phyloP scores from a whole-genome alignment of 1,140 invertebrate species.

The Neodiprion fabricii region DNA sequence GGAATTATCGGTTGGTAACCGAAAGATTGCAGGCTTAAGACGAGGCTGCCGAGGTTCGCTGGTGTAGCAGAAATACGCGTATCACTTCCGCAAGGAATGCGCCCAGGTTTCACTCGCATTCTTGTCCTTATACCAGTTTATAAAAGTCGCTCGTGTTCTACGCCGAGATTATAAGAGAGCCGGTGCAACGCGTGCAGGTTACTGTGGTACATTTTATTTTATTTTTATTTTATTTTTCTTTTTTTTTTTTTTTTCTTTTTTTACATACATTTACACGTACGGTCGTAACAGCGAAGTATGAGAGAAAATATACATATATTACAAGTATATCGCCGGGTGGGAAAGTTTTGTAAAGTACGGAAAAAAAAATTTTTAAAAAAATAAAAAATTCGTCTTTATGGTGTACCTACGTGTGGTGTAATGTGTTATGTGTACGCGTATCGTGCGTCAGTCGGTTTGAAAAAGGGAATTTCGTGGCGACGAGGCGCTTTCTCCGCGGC shows the following conservation, averaged over 20 bases:
- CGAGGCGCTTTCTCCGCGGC: no score
- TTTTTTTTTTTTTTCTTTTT: background rate
- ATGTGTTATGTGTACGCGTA: no score
- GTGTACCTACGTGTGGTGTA: no score
- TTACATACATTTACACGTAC: constrained; percentile 1
- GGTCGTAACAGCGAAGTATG: background rate
- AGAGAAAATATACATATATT: background rate
- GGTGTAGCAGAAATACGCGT: constrained; percentile 35
- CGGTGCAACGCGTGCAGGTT: background rate
- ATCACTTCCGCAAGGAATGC: constrained; percentile 1
- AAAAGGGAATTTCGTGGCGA: no score
- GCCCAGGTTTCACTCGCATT: constrained; percentile 6
- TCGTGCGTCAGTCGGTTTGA: no score
- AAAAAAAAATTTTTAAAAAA: no score
- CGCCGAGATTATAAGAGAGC: background rate
- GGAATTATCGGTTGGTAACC: constrained; percentile 21
- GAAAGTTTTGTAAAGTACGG: no score
- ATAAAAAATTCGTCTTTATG: no score
- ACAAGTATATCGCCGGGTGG: background rate
- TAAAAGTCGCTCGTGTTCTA: background rate
- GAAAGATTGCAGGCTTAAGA: background rate
- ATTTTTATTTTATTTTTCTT: background rate
- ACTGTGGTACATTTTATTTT: background rate
- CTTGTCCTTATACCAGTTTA: constrained; percentile 3
- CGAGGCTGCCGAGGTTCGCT: background rate